Evolutionary conservation across 2,113 vertebrate genomes (phyloP).

Genomic region (Ammodytes dubius): DNA sequence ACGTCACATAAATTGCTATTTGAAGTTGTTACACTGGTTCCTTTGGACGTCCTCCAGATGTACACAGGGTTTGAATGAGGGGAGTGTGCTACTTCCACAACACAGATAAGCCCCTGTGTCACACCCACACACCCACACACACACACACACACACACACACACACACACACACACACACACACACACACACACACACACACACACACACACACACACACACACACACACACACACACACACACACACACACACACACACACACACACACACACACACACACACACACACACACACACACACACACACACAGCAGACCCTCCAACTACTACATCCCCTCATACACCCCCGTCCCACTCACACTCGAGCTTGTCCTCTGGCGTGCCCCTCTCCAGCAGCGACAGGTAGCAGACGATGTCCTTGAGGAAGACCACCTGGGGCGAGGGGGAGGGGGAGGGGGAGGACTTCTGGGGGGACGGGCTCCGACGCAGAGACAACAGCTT

Average conservation of each 20-base stretch:
- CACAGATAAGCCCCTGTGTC: slow-evolving; percentile 67
- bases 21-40: slow-evolving; percentile 25
- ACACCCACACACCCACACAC: too few species aligned
- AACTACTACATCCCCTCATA: neutral
- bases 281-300: too few species aligned
- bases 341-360: slow-evolving; percentile 86
- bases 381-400: slow-evolving; percentile 94
- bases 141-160: too few species aligned
- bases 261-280: too few species aligned
- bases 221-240: too few species aligned
- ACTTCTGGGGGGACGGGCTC: slow-evolving; percentile 82
- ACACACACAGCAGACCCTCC: neutral
- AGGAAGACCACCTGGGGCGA: slow-evolving; percentile 89
- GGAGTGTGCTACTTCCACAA: slow-evolving; percentile 10
- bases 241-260: too few species aligned
- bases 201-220: too few species aligned
- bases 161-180: too few species aligned
- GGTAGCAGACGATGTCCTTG: slow-evolving; percentile 96
- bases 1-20: slow-evolving; percentile 20
- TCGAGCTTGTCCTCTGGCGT: slow-evolving; percentile 95
- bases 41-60: slow-evolving; percentile 13
- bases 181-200: too few species aligned
- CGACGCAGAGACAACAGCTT: slow-evolving; percentile 83
- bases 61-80: slow-evolving; percentile 25
- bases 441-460: slow-evolving; percentile 32